A percentile compares a stretch with the other conserved stretches of the same genome.
These are phyloP conservation scores for Spea hammondii DNA, from an alignment of 2,797 vertebrate genomes.

Conservation along the genomic window DNA sequence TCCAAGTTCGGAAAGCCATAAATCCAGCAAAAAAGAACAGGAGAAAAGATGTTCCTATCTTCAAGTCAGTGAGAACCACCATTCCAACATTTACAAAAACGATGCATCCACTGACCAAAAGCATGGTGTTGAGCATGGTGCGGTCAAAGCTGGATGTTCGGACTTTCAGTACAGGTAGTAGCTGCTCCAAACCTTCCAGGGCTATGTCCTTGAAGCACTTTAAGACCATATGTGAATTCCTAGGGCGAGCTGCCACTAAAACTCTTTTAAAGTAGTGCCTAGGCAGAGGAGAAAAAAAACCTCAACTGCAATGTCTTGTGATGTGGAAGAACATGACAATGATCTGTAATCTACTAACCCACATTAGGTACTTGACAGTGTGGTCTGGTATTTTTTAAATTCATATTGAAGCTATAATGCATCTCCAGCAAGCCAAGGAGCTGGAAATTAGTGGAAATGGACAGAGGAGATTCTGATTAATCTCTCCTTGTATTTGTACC, in stretches of 20 bases:
- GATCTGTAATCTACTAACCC: too few species aligned
- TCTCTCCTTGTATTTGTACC: too few species aligned
- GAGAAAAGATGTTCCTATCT: slow-evolving; percentile 62
- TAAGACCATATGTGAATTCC: slow-evolving; percentile 59
- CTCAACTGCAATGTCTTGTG: too few species aligned
- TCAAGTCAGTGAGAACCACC: slow-evolving; percentile 63
- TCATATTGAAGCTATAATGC: too few species aligned
- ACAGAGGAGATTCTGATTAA: too few species aligned
- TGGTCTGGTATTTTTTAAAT: too few species aligned
- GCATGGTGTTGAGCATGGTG: slow-evolving; percentile 59
- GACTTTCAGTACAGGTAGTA: slow-evolving; percentile 62
- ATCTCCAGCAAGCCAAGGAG: too few species aligned
- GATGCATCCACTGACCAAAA: slow-evolving; percentile 56
- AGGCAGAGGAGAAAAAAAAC: background rate
- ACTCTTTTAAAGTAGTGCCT: slow-evolving; percentile 68
- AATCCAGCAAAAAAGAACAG: slow-evolving; percentile 60
- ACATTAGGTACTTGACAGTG: too few species aligned
- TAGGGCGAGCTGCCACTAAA: slow-evolving; percentile 58
- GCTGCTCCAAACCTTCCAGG: slow-evolving; percentile 65
- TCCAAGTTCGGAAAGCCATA: slow-evolving; percentile 63
- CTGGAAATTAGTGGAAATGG: too few species aligned
- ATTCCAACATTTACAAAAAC: slow-evolving; percentile 67
- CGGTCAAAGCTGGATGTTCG: slow-evolving; percentile 60
- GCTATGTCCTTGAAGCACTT: slow-evolving; percentile 69
- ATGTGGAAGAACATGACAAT: too few species aligned